Percentiles rank a stretch among this genome's conserved stretches.
These are phyloP conservation scores for Theodoxus fluviatilis DNA, from an alignment of 2,888 invertebrate species.

Conservation along the genomic window DNA sequence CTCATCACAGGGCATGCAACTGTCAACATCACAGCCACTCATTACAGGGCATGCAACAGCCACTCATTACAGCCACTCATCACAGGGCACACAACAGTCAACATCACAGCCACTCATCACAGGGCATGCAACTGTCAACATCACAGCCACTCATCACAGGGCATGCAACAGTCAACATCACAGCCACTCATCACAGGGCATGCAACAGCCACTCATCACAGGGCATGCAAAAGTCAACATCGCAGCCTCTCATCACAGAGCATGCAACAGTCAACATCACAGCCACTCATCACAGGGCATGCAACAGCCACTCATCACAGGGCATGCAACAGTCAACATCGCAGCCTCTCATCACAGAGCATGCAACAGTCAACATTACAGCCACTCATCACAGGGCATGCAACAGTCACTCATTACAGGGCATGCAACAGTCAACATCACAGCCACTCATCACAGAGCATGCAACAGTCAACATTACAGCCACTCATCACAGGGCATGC, in stretches of 20 bases:
- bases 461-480: background rate
- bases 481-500: background rate
- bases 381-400: background rate
- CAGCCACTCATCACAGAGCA: background rate
- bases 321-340: background rate
- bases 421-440: background rate
- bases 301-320: background rate
- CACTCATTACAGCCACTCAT: background rate
- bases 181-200: too few relatives aligned
- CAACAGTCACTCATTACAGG: background rate
- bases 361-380: background rate
- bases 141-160: background rate
- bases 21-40: too few relatives aligned
- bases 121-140: background rate
- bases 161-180: background rate
- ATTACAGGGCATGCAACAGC: background rate
- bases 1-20: background rate
- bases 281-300: background rate
- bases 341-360: background rate
- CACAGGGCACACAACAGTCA: too few relatives aligned
- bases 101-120: too few relatives aligned
- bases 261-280: background rate
- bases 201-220: too few relatives aligned
- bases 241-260: background rate
- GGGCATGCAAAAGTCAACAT: background rate